Base-by-base conservation (phyloP, 1,140 invertebrate genomes). In the Holcopasites calliopsidis region DNA sequence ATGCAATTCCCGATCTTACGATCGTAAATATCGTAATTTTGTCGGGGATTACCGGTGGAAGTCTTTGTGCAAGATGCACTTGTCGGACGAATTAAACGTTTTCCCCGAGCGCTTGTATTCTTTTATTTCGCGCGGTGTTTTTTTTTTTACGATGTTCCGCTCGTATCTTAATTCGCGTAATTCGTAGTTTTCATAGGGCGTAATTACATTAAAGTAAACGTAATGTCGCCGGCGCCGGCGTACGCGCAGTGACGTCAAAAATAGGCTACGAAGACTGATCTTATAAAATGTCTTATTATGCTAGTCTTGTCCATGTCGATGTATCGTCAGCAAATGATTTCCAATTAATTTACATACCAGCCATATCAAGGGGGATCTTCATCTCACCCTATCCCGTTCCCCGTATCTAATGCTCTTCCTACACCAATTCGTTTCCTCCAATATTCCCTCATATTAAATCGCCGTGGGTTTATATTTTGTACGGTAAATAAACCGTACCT, bases 201-300 rank as follows among this genome's bases (percentile, higher is more conserved):
- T n/a, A 31, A 21, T 31, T 26, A 35, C 28, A 7, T 44, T 26
- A 44, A 42, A 33, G 38, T 42, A 26, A 61, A 61, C 16, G 18
- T 28, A n/a, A 5, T 16, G 31, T 55, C 2, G 16, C 26, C 21
- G 58, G 50, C 40, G 28, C 38, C 35, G 44, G 21, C 11, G n/a
- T 58, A 52, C 23, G 13, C 6, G 16, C 16, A 47, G n/a, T n/a
- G 18, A 38, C n/a, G 44, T n/a, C n/a, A 28, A 21, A 44, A 66
- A 65, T 72, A 77, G 40, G 4, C 26, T 5, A 68, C 8, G 1
- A 33, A 57, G n/a, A 57, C 21, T 0, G 23, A 76, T 18, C 21
- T 68, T 75, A 68, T 38, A 64, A 75, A 40, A n/a, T 42, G 54
- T 47, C 68, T 38, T 31, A 49, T 71, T 33, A 71, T 52, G 69